These are phyloP conservation scores for Talpa occidentalis DNA, from an alignment of 2,113 vertebrate genomes.

Conservation along the genomic window DNA sequence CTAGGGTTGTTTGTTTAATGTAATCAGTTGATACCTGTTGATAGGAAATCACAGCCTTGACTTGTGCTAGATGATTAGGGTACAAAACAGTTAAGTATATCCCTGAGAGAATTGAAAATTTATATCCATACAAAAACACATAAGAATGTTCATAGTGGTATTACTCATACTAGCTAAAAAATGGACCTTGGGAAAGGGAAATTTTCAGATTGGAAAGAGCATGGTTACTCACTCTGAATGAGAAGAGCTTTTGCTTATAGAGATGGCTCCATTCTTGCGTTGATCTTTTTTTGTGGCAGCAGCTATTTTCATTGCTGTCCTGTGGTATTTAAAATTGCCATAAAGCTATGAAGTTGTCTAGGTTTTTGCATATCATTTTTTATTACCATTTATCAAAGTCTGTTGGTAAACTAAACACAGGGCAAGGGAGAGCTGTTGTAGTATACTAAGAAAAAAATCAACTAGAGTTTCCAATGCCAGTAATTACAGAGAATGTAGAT, in stretches of 20 bases:
- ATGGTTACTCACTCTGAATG: background rate
- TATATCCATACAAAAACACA: background rate
- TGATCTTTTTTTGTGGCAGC: background rate
- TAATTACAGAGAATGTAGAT: background rate
- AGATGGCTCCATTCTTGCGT: background rate
- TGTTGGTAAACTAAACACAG: slow-evolving; percentile 3
- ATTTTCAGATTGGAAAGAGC: background rate
- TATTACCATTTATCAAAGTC: background rate
- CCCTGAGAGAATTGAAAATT: background rate
- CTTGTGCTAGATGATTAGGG: background rate
- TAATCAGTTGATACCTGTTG: background rate
- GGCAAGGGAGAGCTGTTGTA: background rate
- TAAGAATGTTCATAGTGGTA: background rate
- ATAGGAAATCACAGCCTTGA: background rate
- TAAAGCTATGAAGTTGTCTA: background rate
- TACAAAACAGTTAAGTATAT: background rate
- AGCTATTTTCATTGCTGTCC: background rate
- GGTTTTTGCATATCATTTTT: background rate
- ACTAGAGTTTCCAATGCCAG: background rate
- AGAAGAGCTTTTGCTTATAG: background rate
- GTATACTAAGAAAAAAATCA: background rate
- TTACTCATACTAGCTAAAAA: background rate
- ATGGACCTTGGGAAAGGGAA: background rate
- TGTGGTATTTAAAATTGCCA: background rate
- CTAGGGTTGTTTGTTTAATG: background rate